Conservation (phyloP, 2,113 vertebrate species). For the Salminus brasiliensis region DNA sequence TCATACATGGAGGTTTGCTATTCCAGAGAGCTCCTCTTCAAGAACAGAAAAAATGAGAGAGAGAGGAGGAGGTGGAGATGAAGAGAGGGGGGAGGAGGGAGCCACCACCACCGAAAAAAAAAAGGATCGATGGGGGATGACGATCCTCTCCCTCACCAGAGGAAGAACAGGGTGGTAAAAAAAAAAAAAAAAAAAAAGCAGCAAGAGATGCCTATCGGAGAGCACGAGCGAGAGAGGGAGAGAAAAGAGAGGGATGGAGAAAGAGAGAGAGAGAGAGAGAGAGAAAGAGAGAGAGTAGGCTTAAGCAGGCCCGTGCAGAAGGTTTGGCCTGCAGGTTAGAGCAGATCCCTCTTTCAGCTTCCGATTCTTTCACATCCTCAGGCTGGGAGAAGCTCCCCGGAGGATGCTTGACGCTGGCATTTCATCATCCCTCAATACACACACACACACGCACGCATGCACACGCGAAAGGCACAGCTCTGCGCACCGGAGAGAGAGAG, state of each 20-base stretch:
- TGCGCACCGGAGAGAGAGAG: constrained; percentile 44
- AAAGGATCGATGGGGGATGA: constrained; percentile 54
- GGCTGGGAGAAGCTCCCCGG: constrained; percentile 76
- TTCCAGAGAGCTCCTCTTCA: constrained; percentile 76
- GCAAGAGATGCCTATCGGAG: constrained; percentile 22
- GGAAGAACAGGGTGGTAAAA: constrained; percentile 31
- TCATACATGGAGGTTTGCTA: constrained; percentile 89
- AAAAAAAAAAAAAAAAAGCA: constrained; percentile 39
- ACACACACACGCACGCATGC: constrained; percentile 41
- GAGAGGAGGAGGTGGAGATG: constrained; percentile 42
- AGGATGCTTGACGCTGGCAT: constrained; percentile 77
- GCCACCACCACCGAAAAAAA: constrained; percentile 46
- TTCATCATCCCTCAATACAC: constrained; percentile 77
- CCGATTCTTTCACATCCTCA: constrained; percentile 75
- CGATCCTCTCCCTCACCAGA: constrained; percentile 49
- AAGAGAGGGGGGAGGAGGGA: constrained; percentile 36
- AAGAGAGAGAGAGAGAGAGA: constrained; percentile 10
- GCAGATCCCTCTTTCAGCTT: constrained; percentile 61
- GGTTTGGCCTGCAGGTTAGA: constrained; percentile 62
- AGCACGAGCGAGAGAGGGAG: constrained; percentile 8
- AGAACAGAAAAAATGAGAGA: constrained; percentile 52
- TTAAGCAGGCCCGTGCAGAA: constrained; percentile 55
- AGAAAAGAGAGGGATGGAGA: background rate
- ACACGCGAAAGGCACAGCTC: constrained; percentile 19
- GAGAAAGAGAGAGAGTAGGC: background rate